Percentiles rank a stretch among this genome's conserved stretches.
phyloP scores from a whole-genome alignment of 2,888 invertebrate genomes.

The Eremobia ochroleuca region DNA sequence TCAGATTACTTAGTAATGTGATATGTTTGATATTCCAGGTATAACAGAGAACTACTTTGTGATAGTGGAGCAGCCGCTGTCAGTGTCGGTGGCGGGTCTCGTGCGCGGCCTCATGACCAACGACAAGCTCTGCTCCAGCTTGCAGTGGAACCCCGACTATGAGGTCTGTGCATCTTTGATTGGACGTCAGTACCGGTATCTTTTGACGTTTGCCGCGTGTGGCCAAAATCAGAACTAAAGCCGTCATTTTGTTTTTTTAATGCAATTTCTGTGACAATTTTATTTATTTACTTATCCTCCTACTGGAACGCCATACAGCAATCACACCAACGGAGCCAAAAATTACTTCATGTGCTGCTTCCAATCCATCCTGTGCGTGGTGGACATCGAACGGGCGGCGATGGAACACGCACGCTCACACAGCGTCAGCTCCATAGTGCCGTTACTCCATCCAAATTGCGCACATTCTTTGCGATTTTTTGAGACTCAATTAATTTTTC shows the following conservation, averaged over 20 bases:
- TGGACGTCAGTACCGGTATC: background rate
- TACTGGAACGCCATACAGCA: too few species aligned
- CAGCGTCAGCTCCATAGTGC: too few species aligned
- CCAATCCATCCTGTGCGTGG: too few species aligned
- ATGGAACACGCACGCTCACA: too few species aligned
- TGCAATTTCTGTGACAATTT: background rate
- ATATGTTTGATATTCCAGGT: slow-evolving; percentile 78
- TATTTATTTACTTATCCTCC: too few species aligned
- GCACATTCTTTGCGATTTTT: too few species aligned
- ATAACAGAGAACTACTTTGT: slow-evolving; percentile 97
- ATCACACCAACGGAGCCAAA: too few species aligned
- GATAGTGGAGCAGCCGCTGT: slow-evolving; percentile 97
- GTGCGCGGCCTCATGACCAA: slow-evolving; percentile 92
- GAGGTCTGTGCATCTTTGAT: slow-evolving; percentile 85
- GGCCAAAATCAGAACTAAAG: background rate
- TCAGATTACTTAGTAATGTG: background rate
- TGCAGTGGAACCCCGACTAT: slow-evolving; percentile 95
- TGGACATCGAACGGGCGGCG: too few species aligned
- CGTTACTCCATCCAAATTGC: too few species aligned
- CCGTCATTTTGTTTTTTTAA: background rate
- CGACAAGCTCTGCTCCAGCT: slow-evolving; percentile 92
- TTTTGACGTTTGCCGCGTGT: too few species aligned
- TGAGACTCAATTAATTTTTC: too few species aligned
- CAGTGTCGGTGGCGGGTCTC: slow-evolving; percentile 92
- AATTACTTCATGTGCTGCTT: too few species aligned